phyloP scores from a whole-genome alignment of 92 coral and sea anemone genomes.

The Heteractis magnifica region DNA sequence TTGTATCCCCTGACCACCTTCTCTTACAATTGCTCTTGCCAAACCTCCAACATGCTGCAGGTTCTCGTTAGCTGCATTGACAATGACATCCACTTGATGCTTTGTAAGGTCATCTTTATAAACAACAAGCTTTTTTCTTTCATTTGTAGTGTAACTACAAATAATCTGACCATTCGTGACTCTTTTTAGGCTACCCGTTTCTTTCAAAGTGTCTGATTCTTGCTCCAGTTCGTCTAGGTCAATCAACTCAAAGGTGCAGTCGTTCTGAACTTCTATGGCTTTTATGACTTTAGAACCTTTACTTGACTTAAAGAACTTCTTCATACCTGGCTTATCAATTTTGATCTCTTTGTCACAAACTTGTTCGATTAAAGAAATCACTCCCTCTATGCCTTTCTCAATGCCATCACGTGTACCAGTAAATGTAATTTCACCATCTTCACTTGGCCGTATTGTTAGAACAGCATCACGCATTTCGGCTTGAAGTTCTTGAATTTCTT shows the following conservation, averaged over 20 bases:
- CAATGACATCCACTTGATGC: constrained; percentile 55
- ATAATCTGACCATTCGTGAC: background rate
- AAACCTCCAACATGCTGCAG: constrained; percentile 55
- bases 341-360: constrained; percentile 27
- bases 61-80: constrained; percentile 57
- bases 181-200: background rate
- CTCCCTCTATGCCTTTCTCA: constrained; percentile 4
- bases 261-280: constrained; percentile 27
- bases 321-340: constrained; percentile 62
- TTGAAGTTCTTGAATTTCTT: constrained; percentile 17
- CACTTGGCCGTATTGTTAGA: constrained; percentile 16
- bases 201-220: background rate
- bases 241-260: constrained; percentile 39
- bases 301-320: constrained; percentile 34
- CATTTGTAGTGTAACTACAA: constrained; percentile 30
- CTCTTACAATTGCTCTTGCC: constrained; percentile 44
- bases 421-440: constrained; percentile 26
- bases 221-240: background rate
- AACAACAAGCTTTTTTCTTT: constrained; percentile 37
- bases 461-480: constrained; percentile 4
- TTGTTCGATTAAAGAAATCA: constrained; percentile 18
- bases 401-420: constrained; percentile 72
- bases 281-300: constrained; percentile 32
- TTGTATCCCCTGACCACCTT: constrained; percentile 57
- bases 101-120: constrained; percentile 63